Evolutionary conservation across 2,888 invertebrate species (phyloP).

Genomic region (Dynastes hyllus): DNA sequence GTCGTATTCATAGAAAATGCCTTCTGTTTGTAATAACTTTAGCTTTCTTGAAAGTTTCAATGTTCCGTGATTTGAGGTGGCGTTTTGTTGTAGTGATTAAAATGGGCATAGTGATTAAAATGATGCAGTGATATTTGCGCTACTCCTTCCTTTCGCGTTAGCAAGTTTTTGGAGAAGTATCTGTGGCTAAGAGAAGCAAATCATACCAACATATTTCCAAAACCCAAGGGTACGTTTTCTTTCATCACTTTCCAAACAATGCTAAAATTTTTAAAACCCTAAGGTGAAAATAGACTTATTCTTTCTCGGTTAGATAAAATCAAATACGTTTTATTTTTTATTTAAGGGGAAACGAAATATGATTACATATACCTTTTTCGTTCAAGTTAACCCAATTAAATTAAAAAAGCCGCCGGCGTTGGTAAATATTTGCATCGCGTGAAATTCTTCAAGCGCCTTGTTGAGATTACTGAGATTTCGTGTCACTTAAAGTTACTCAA

Average conservation of each 20-base stretch:
- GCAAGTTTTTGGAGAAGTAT: background rate
- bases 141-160: background rate
- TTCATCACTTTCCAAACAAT: background rate
- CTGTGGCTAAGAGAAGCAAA: background rate
- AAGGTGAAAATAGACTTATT: background rate
- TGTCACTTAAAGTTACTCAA: too few relatives aligned
- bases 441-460: background rate
- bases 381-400: conserved; percentile 25
- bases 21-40: too few relatives aligned
- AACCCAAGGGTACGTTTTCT: too few relatives aligned
- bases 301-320: background rate
- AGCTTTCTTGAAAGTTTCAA: too few relatives aligned
- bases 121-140: too few relatives aligned
- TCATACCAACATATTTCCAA: too few relatives aligned
- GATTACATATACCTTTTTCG: conserved; percentile 20
- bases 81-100: too few relatives aligned
- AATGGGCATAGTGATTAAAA: too few relatives aligned
- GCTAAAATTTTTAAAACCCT: background rate
- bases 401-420: background rate
- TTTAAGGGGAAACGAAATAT: too few relatives aligned
- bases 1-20: too few relatives aligned
- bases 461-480: background rate
- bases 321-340: background rate
- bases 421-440: conserved; percentile 16
- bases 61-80: too few relatives aligned